These are phyloP conservation scores for Cheilosia vulpina DNA, from an alignment of 2,888 invertebrate genomes.

Conservation along the genomic window DNA sequence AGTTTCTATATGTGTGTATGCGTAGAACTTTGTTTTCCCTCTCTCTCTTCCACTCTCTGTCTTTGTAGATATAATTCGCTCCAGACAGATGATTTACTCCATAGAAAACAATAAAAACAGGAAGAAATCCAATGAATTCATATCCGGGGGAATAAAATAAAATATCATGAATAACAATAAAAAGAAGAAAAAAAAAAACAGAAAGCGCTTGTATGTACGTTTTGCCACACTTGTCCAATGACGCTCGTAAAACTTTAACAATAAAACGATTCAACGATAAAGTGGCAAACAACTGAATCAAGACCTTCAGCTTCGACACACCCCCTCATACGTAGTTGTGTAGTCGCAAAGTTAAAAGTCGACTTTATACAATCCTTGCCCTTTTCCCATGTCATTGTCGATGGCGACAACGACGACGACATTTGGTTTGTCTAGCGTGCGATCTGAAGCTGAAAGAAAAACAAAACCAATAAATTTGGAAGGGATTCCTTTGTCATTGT, in stretches of 20 bases:
- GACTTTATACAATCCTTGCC: slow-evolving; percentile 59
- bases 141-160: slow-evolving; percentile 65
- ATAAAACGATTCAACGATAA: slow-evolving; percentile 70
- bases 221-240: slow-evolving; percentile 24
- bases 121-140: slow-evolving; percentile 52
- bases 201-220: slow-evolving; percentile 47
- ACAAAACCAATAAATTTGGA: slow-evolving; percentile 62
- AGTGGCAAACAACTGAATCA: slow-evolving; percentile 17
- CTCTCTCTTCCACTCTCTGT: too few relatives aligned
- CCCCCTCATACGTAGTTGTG: neutral
- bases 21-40: slow-evolving; percentile 19
- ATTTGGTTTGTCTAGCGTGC: slow-evolving; percentile 39
- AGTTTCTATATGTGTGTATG: slow-evolving; percentile 37
- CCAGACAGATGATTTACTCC: slow-evolving; percentile 66
- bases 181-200: slow-evolving; percentile 25
- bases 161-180: slow-evolving; percentile 71
- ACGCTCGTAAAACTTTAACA: slow-evolving; percentile 71
- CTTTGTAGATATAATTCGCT: slow-evolving; percentile 31
- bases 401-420: slow-evolving; percentile 27
- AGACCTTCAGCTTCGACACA: neutral
- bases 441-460: slow-evolving; percentile 37
- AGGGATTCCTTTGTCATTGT: slow-evolving; percentile 51
- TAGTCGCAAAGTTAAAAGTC: slow-evolving; percentile 58
- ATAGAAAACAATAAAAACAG: slow-evolving; percentile 18
- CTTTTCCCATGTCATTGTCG: slow-evolving; percentile 55